A percentile compares a stretch with the other conserved stretches of the same genome.
Evolutionary conservation across 2,797 vertebrate species (phyloP).

Genomic region (Gadopsis marmoratus): DNA sequence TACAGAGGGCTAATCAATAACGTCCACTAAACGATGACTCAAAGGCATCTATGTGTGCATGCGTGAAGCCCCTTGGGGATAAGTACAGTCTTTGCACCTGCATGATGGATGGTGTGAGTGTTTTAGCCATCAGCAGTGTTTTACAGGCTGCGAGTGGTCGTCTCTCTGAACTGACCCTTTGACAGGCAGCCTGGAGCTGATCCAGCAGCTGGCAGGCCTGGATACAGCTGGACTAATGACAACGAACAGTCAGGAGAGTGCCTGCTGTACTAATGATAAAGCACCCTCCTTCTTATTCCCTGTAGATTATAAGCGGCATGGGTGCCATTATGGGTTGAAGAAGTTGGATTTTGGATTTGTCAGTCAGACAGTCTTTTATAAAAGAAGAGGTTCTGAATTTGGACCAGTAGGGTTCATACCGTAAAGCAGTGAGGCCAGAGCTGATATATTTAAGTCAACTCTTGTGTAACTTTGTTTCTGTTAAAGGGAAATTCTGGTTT

Average conservation of each 20-base stretch:
- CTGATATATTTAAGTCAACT: not conserved
- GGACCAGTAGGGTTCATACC: not conserved
- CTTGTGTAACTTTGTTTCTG: not conserved
- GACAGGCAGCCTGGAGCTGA: slow-evolving; percentile 71
- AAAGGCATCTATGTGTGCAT: slow-evolving; percentile 19
- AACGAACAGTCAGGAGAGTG: slow-evolving; percentile 20
- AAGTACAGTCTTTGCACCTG: slow-evolving; percentile 69
- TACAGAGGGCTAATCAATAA: slow-evolving; percentile 78
- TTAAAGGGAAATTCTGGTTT: not conserved
- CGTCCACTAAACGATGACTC: slow-evolving; percentile 67
- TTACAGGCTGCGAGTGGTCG: slow-evolving; percentile 72
- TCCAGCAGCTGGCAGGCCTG: slow-evolving; percentile 56
- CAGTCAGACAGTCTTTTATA: not conserved
- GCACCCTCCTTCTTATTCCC: not conserved
- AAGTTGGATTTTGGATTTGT: not conserved
- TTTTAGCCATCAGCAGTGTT: slow-evolving; percentile 75
- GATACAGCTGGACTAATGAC: slow-evolving; percentile 50
- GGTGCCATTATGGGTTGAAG: not conserved
- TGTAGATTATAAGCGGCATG: slow-evolving; percentile 15
- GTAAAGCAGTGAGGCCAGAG: not conserved
- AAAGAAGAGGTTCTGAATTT: not conserved
- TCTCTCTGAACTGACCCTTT: slow-evolving; percentile 60
- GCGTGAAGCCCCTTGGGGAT: slow-evolving; percentile 38
- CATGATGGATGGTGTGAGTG: slow-evolving; percentile 78
- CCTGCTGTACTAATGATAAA: slow-evolving; percentile 40